Evolutionary conservation across 2,888 invertebrate species (phyloP), one percentile per base, ranked within the genome.

Genomic region (Hypomecis punctinalis): DNA sequence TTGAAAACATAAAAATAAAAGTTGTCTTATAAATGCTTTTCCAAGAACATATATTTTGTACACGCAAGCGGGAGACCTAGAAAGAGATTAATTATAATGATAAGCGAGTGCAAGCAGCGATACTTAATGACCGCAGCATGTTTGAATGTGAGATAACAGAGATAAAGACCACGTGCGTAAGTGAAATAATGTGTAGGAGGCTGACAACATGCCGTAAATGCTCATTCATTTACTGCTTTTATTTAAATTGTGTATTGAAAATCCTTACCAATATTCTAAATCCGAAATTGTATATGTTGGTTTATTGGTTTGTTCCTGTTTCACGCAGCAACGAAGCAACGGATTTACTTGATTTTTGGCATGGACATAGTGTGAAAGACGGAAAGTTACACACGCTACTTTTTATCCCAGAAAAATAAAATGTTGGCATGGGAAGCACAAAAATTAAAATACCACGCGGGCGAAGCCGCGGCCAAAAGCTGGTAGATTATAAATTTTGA

Each of bases 81-180:
- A 46, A 57, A 43, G 39, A 74, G 72, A 76, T 70, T 73, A 75
- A 75, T 78, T 76, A 74, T 73, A 72, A 65, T 72, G 75, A 77
- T 69, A 77, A 76, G 73, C 69, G 70, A 68, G 53, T 58, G 63
- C 65, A 63, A 58, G 60, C 64, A 65, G 70, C 73, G 74, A 72
- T 70, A 71, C 73, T 71, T 77, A 75, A 80, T 73, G 76, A 74
- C 68, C 72, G 69, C 57, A 69, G 65, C 67, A 66, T 72, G 68
- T 60, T 61, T 66, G 62, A 62, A 68, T 66, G 66, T 59, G 72
- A 72, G 82, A 82, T 82, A 82, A 80, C 74, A 60, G 42, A 58
- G 70, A 82, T 77, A 77, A 76, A 72, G 74, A 76, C 75, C 78
- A 77, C 76, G 74, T 79, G 77, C 72, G 64, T 64, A 53, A 56